Percentiles rank a stretch among this genome's conserved stretches.
Evolutionary conservation across 1,140 invertebrate species (phyloP).

Genomic region (Papilio helenus): DNA sequence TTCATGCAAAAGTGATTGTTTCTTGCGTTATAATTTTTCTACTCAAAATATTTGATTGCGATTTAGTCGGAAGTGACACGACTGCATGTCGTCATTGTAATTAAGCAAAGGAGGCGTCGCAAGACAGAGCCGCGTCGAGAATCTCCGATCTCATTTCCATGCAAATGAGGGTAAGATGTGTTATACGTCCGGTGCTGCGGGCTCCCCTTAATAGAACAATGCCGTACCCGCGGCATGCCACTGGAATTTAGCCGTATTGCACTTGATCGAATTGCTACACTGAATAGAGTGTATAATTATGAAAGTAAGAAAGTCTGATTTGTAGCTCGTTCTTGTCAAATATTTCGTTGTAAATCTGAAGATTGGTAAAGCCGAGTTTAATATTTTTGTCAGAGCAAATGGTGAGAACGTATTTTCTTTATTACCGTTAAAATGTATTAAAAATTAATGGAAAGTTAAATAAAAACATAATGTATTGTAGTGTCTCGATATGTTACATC

Average conservation of each 20-base stretch:
- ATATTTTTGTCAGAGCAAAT: not conserved
- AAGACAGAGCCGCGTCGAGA: conserved; percentile 68
- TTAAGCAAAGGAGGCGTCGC: conserved; percentile 78
- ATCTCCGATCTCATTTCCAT: conserved; percentile 78
- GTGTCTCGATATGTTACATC: not conserved
- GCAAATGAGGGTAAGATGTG: conserved; percentile 74
- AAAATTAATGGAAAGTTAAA: too few species aligned
- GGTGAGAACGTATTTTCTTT: not conserved
- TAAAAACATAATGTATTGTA: too few species aligned
- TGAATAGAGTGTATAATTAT: not conserved
- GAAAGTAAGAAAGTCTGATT: not conserved
- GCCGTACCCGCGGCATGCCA: not conserved
- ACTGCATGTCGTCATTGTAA: conserved; percentile 70
- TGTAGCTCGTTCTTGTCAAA: not conserved
- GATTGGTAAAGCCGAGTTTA: not conserved
- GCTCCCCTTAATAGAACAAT: conserved; percentile 36
- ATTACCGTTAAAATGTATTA: too few species aligned
- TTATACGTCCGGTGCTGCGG: conserved; percentile 49
- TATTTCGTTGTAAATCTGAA: not conserved
- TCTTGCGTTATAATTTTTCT: not conserved
- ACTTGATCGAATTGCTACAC: conserved; percentile 22
- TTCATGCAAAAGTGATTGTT: not conserved
- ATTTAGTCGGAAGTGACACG: conserved; percentile 48
- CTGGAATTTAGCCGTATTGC: conserved; percentile 33
- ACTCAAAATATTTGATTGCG: not conserved